Evolutionary conservation across 2,113 vertebrate species (phyloP), one percentile per base, ranked within the genome.

Genomic region (Malurus alboscapulatus): DNA sequence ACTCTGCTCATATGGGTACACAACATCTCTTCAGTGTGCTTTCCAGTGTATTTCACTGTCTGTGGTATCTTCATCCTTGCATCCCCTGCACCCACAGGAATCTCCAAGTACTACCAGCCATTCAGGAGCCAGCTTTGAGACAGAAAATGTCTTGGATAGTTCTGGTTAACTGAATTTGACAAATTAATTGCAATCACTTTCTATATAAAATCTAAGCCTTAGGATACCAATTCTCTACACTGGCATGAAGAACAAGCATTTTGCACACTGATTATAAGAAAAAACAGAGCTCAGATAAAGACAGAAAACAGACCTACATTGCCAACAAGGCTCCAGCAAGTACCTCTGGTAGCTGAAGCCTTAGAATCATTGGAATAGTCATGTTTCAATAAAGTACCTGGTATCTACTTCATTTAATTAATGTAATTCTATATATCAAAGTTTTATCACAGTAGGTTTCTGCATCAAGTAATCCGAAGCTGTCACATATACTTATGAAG

Each of bases 31-130:
- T 54, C 40, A 17, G 8, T 4, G 0, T 21, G 21, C 42, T 65
- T 80, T 51, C 36, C 30, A 25, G 10, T 25, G 44, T 29, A 40
- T 57, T 65, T 84, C 26, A 48, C 9, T 4, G 5, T n/a, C n/a
- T 59, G 22, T 48, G 26, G 34, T 27, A 57, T 10, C 25, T 91
- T 71, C 36, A 72, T 32, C 25, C 34, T 83, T 83, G 38, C 24
- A 12, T 47, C 14, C 45, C 7, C 58, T 38, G 20, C 24, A 30
- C 5, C 7, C 0, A 0, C 4, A 27, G 17, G 2, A 79, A 3
- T 57, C n/a, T 61, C 22, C 34, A 68, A 50, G 15, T n/a, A 34
- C 7, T 47, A 62, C 19, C 10, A 42, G 61, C 6, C 12, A 12
- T 51, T 62, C 42, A 53, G 29, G 42, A 87, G 7, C 20, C 57